A percentile compares a stretch with the other conserved stretches of the same genome.
Conservation (phyloP, 2,797 vertebrate genomes). For the Gymnocypris eckloni region DNA sequence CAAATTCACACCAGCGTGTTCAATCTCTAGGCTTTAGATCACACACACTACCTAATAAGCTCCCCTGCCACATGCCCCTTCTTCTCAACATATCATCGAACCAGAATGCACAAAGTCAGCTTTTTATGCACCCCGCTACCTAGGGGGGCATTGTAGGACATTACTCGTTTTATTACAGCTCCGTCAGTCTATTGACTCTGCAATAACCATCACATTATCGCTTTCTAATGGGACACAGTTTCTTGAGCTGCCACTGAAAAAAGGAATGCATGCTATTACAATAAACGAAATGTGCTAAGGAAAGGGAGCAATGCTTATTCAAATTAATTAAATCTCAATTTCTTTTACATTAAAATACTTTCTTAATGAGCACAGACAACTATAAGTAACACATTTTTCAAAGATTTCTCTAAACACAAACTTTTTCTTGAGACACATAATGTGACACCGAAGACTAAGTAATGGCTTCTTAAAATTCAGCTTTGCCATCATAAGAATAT, state of each 20-base stretch:
- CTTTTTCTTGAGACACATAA: not conserved
- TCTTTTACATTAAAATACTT: conserved; percentile 1
- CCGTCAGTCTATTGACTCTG: conserved; percentile 68
- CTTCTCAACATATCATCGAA: conserved; percentile 75
- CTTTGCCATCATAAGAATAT: not conserved
- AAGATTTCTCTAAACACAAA: not conserved
- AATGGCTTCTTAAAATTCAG: not conserved
- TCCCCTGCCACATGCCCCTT: conserved; percentile 53
- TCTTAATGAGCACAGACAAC: not conserved
- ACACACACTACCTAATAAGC: conserved; percentile 11
- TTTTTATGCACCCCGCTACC: conserved; percentile 69
- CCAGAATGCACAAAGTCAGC: conserved; percentile 68
- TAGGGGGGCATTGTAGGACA: conserved; percentile 73
- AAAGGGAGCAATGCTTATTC: conserved; percentile 4
- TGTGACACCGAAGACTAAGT: not conserved
- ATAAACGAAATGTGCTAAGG: not conserved
- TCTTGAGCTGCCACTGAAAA: conserved; percentile 38
- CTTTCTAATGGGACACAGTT: conserved; percentile 60
- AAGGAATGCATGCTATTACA: conserved; percentile 21
- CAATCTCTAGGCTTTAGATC: conserved; percentile 17
- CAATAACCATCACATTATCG: conserved; percentile 70
- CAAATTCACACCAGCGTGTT: not conserved
- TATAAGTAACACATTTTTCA: not conserved
- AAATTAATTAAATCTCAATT: not conserved
- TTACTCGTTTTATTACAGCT: conserved; percentile 78